Conservation (phyloP, 2,888 invertebrate species). For the Eilema caniola region DNA sequence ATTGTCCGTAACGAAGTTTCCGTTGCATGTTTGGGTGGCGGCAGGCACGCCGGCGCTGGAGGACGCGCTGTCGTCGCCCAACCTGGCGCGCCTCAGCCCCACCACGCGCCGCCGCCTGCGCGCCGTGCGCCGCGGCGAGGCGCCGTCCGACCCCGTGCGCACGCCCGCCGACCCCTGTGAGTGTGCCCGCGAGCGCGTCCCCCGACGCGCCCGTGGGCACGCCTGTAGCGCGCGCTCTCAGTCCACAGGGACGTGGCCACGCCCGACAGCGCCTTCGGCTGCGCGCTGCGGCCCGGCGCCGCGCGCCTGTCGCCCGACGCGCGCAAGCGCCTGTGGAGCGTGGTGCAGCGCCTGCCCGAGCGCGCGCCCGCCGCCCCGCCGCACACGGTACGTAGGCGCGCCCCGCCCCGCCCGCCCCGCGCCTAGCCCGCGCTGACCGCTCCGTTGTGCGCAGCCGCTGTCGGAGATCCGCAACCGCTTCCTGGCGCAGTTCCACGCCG, state of each 20-base stretch:
- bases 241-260: conserved; percentile 69
- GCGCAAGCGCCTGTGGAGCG: conserved; percentile 73
- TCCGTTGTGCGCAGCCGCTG: conserved; percentile 74
- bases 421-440: too few relatives aligned
- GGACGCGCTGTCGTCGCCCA: conserved; percentile 77
- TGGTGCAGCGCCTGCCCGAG: conserved; percentile 72
- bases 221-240: too few relatives aligned
- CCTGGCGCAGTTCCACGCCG: conserved; percentile 73
- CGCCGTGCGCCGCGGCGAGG: conserved; percentile 76
- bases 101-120: conserved; percentile 73
- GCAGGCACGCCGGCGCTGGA: conserved; percentile 74
- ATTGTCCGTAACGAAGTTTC: too few relatives aligned
- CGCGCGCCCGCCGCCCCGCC: not conserved
- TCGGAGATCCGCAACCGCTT: conserved; percentile 85
- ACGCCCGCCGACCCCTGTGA: conserved; percentile 79
- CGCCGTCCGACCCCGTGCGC: conserved; percentile 77
- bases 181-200: conserved; percentile 39
- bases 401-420: too few relatives aligned
- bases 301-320: conserved; percentile 75
- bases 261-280: conserved; percentile 82
- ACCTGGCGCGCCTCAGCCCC: conserved; percentile 72
- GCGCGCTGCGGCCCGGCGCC: conserved; percentile 71
- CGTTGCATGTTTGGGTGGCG: too few relatives aligned
- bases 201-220: too few relatives aligned
- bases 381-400: too few relatives aligned